These are phyloP conservation scores for Hemicrepidius hirtus DNA, from an alignment of 2,888 invertebrate species.

Conservation along the genomic window DNA sequence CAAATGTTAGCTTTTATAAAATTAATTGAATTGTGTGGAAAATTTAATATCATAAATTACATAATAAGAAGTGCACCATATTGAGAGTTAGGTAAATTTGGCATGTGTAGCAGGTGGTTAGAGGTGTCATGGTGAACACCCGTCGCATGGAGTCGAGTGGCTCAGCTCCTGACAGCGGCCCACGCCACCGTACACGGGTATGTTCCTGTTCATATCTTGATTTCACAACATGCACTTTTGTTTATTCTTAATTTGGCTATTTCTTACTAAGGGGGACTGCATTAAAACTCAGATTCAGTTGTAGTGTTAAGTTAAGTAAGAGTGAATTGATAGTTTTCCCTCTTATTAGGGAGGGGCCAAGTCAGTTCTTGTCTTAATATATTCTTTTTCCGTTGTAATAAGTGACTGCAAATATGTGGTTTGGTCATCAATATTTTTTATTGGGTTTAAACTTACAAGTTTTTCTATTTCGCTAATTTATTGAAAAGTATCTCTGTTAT, in stretches of 20 bases:
- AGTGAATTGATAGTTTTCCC: neutral
- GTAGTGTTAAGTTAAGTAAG: neutral
- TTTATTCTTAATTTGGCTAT: conserved; percentile 28
- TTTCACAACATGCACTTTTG: conserved; percentile 28
- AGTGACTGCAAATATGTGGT: no score
- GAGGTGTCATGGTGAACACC: conserved; percentile 68
- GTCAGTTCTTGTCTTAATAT: neutral
- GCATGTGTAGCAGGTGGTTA: conserved; percentile 57
- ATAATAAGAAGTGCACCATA: conserved; percentile 4
- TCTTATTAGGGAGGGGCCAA: conserved; percentile 3
- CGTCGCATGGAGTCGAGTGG: conserved; percentile 69
- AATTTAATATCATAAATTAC: neutral
- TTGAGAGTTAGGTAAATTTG: conserved; percentile 47
- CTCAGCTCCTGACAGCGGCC: conserved; percentile 64
- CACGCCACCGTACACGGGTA: conserved; percentile 68
- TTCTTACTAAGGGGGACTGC: conserved; percentile 8
- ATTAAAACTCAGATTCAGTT: neutral
- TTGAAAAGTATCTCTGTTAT: no score
- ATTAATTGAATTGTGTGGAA: no score
- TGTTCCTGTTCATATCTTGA: conserved; percentile 56
- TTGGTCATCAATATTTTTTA: no score
- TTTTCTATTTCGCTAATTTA: no score
- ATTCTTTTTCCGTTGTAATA: neutral
- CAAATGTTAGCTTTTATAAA: no score
- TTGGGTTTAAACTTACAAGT: no score